Evolutionary conservation across 2,888 invertebrate genomes (phyloP), one percentile per base, ranked within the genome.

Genomic region (Limnephilus auricula): DNA sequence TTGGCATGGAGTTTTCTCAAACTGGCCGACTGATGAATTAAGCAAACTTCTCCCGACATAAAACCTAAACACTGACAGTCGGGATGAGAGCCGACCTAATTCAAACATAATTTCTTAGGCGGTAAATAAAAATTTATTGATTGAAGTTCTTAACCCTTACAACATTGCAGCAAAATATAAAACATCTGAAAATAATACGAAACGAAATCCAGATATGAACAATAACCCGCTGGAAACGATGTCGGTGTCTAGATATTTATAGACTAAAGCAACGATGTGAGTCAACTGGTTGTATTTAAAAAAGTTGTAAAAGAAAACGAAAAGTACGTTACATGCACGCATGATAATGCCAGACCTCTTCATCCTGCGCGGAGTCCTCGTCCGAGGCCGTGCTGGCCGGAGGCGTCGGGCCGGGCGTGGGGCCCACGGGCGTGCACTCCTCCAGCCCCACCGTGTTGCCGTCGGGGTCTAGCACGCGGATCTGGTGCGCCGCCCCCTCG

Each of bases 381-480:
- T 91, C 91, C 32, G 79, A 37, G 9, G 79, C 78, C 34, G 50
- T 78, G n/a, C 78, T 45, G 40, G 79, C 90, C 30, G 31, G 30
- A 32, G 32, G 34, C 18, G 83, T 32, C 25, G 50, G 50, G 3
- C 65, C 84, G 12, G 87, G 86, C 34, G 30, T 37, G 18, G 65
- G 34, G 32, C 88, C 87, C n/a, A 82, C 88, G 15, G 92, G 92
- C 9, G 91, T 85, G 83, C 92, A 92, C 37, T 92, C 92, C n/a
- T 93, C 93, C 37, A 92, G 30, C 9, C 85, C 91, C 13, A 92
- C 32, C 10, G 91, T 90, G 82, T 93, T 92, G 0, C 93, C 93
- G 31, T 93, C 93, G 32, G 92, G 92, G 79, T 93, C 93, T 40
- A 92, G 45, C 30, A 93, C 92, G 25, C 91, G 86, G n/a, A 92